Evolutionary conservation across 37 sponge, comb jelly and placozoan species (phyloP).

Genomic region (Oscarella lobularis): DNA sequence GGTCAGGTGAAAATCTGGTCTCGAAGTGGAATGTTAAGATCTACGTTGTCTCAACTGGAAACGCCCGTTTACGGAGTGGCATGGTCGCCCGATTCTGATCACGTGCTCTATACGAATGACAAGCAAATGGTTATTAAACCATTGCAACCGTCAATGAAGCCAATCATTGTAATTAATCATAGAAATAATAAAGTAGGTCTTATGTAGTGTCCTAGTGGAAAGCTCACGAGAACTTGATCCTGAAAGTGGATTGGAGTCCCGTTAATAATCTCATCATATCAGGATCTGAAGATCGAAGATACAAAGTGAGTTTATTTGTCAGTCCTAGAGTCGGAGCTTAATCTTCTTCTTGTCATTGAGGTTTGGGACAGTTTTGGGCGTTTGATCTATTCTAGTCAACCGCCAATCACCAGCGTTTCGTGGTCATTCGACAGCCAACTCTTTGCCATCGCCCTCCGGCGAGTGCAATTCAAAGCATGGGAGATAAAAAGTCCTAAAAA

Average conservation of each 20-base stretch:
- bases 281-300: slow-evolving; percentile 90
- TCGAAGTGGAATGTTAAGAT: slow-evolving; percentile 78
- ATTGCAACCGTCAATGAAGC: slow-evolving; percentile 69
- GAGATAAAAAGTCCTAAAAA: slow-evolving; percentile 73
- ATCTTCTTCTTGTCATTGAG: slow-evolving; percentile 22
- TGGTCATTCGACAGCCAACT: slow-evolving; percentile 89
- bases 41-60: slow-evolving; percentile 48
- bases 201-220: too few species aligned
- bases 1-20: slow-evolving; percentile 92
- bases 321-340: too few species aligned
- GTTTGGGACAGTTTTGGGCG: slow-evolving; percentile 95
- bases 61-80: slow-evolving; percentile 49
- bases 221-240: slow-evolving; percentile 84
- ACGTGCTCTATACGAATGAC: slow-evolving; percentile 66
- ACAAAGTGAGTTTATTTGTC: slow-evolving; percentile 49
- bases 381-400: slow-evolving; percentile 40
- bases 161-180: slow-evolving; percentile 18
- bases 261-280: slow-evolving; percentile 73
- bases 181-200: not conserved
- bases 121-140: slow-evolving; percentile 74
- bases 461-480: slow-evolving; percentile 86
- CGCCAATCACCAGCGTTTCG: slow-evolving; percentile 64
- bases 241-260: slow-evolving; percentile 78
- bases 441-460: slow-evolving; percentile 89
- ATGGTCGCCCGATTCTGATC: slow-evolving; percentile 91